Evolutionary conservation across 2,888 invertebrate species (phyloP).

Genomic region (Scaptomyza polygonia): DNA sequence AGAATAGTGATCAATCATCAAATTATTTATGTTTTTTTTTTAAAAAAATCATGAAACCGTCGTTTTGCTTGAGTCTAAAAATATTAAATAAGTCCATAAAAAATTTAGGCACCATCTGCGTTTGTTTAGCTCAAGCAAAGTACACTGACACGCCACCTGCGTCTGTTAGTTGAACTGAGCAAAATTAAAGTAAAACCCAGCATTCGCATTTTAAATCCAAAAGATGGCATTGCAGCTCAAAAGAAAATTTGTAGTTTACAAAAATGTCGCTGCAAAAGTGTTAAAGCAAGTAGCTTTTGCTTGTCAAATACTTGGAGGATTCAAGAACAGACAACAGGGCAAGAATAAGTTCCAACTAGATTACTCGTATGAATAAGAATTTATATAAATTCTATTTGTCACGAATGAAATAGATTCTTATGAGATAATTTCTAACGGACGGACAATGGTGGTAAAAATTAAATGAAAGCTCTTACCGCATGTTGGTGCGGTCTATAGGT

Average conservation of each 20-base stretch:
- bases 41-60: not conserved
- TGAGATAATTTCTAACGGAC: too few species aligned
- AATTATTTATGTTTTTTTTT: not conserved
- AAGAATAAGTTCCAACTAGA: not conserved
- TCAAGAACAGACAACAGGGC: slow-evolving; percentile 9
- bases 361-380: too few species aligned
- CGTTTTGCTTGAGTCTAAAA: not conserved
- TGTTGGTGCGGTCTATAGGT: too few species aligned
- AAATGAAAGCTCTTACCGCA: too few species aligned
- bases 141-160: not conserved
- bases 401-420: too few species aligned
- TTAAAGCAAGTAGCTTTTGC: not conserved
- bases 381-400: too few species aligned
- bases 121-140: not conserved
- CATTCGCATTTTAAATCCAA: not conserved
- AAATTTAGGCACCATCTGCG: not conserved
- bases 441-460: not conserved
- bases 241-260: not conserved
- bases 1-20: not conserved
- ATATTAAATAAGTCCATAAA: not conserved
- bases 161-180: slow-evolving; percentile 9
- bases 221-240: not conserved
- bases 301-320: not conserved
- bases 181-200: not conserved
- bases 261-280: not conserved